phyloP scores from a whole-genome alignment of 2,888 invertebrate genomes.

The Vesta saturnalis region DNA sequence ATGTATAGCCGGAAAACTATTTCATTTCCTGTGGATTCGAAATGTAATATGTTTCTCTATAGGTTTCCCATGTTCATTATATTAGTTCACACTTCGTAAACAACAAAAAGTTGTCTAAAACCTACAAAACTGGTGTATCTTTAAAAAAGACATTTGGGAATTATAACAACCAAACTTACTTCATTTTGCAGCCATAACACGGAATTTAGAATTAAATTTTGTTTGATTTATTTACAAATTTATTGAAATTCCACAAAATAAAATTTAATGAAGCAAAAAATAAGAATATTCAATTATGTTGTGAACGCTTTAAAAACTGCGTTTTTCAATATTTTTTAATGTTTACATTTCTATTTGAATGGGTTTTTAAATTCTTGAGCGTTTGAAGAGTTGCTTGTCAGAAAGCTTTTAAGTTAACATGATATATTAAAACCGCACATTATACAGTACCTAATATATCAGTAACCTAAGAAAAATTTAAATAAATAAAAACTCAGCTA shows the following conservation, averaged over 20 bases:
- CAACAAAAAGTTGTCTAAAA: neutral
- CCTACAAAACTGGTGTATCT: neutral
- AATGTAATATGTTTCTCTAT: constrained; percentile 20
- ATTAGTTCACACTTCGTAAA: constrained; percentile 18
- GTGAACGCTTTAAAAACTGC: too few species aligned
- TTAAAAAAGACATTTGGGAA: too few species aligned
- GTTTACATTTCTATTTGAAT: neutral
- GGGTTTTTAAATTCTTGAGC: neutral
- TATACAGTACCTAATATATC: neutral
- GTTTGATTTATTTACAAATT: too few species aligned
- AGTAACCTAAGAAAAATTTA: neutral
- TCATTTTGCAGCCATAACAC: too few species aligned
- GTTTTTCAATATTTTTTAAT: too few species aligned
- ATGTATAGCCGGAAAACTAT: constrained; percentile 31
- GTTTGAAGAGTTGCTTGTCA: neutral
- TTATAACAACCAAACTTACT: too few species aligned
- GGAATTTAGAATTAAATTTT: too few species aligned
- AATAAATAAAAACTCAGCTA: neutral
- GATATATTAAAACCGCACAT: neutral
- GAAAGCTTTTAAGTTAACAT: neutral
- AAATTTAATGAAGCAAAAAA: too few species aligned
- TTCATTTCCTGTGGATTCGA: constrained; percentile 26
- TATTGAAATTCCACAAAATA: too few species aligned
- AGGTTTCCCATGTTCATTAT: constrained; percentile 4
- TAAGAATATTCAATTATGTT: neutral